Percentiles rank a stretch among this genome's conserved stretches.
Conservation (phyloP, 2,888 invertebrate species). For the Chalcis sispes region DNA sequence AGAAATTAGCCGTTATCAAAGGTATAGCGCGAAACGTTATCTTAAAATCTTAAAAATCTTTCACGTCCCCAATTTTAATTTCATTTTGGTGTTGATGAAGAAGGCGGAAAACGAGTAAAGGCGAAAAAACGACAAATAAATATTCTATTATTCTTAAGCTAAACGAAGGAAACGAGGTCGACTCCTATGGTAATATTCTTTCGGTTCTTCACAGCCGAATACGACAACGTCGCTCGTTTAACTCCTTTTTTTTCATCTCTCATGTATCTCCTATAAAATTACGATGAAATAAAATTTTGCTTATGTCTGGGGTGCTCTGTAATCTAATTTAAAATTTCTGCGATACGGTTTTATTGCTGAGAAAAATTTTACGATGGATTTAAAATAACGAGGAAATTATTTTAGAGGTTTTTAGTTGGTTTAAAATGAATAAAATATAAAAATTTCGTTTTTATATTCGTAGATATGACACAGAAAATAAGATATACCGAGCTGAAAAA, state of each 20-base stretch:
- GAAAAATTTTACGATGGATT: too few species aligned
- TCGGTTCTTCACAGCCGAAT: background rate
- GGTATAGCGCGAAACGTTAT: too few species aligned
- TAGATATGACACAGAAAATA: too few species aligned
- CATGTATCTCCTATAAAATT: background rate
- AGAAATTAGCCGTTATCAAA: too few species aligned
- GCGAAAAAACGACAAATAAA: conserved; percentile 26
- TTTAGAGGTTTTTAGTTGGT: too few species aligned
- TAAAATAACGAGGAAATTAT: too few species aligned
- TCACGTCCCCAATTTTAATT: conserved; percentile 7
- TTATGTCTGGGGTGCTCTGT: too few species aligned
- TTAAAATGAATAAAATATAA: too few species aligned
- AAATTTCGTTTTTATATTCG: too few species aligned
- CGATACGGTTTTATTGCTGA: too few species aligned
- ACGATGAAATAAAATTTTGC: background rate
- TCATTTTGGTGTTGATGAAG: background rate
- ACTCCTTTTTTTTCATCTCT: background rate
- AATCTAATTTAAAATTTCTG: conserved; percentile 1
- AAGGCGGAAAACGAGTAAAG: background rate
- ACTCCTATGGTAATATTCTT: conserved; percentile 63
- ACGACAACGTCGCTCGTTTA: background rate
- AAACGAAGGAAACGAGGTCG: conserved; percentile 58
- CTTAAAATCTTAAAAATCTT: conserved; percentile 16
- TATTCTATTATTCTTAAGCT: conserved; percentile 64
- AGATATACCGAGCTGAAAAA: too few species aligned